Evolutionary conservation across 2,113 vertebrate species (phyloP), one percentile per base, ranked within the genome.

Genomic region (Dipodomys ordii): DNA sequence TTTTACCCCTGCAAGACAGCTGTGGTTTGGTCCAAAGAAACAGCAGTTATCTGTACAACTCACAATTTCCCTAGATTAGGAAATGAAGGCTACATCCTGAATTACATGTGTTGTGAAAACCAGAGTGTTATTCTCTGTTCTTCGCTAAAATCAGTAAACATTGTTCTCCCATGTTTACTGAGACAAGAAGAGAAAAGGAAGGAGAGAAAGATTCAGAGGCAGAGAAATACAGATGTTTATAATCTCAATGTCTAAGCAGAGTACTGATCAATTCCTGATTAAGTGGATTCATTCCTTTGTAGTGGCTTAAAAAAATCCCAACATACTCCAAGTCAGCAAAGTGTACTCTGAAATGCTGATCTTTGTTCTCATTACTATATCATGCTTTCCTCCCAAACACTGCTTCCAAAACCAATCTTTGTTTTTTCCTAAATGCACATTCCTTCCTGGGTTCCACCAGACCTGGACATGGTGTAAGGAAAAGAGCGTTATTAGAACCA

Each of bases 21-120:
- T 85, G 13, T 16, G 23, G 25, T 49, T 84, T 16, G 25, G n/a
- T 87, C 60, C 69, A 77, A 87, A 87, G 62, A 77, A 83, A 60
- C 6, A 30, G 30, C 71, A 11, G 49, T 83, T 71, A 20, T 87
- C 22, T 80, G 19, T 53, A 4, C 20, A 35, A 82, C 44, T 81
- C 84, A 22, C 25, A 32, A n/a, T 85, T 67, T 85, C 22, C 46
- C 6, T 85, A 71, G 30, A n/a, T 90, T 84, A 88, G 46, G n/a
- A 72, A 90, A 35, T 53, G 18, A 88, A 23, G 3, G 28, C 44
- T 76, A 16, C 65, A 27, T 74, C 83, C 23, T 46, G 62, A 84
- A 65, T 91, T 87, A 39, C 39, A 22, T 88, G 90, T 93, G 83
- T 78, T 57, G 80, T 73, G 27, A 96, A 84, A 13, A 60, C 22